Percentiles rank a stretch among this genome's conserved stretches.
Evolutionary conservation across 2,113 vertebrate genomes (phyloP).

Genomic region (Tyrannus savana): DNA sequence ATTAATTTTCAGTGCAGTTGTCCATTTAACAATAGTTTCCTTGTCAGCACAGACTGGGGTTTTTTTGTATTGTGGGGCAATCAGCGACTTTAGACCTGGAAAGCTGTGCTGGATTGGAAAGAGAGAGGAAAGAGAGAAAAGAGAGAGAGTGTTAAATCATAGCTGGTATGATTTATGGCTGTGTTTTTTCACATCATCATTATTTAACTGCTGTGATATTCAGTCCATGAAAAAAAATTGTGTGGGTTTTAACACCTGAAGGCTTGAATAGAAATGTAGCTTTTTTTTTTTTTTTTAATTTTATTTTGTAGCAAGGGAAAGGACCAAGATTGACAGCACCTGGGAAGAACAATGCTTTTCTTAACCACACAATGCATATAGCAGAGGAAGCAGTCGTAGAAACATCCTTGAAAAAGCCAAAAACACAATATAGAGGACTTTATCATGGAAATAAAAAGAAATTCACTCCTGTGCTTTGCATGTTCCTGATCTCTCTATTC

Average conservation of each 20-base stretch:
- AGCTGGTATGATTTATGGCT: neutral
- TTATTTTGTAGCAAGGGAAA: neutral
- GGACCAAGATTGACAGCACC: neutral
- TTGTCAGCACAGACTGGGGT: neutral
- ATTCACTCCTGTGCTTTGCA: neutral
- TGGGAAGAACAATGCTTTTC: neutral
- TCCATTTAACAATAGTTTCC: neutral
- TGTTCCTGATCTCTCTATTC: conserved; percentile 6
- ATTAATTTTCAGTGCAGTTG: neutral
- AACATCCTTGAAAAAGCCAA: neutral
- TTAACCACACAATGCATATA: neutral
- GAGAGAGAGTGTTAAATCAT: neutral
- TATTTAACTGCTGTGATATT: conserved; percentile 14
- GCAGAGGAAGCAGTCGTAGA: neutral
- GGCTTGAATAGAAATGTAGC: neutral
- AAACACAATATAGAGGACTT: neutral
- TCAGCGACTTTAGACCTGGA: neutral
- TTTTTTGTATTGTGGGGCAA: neutral
- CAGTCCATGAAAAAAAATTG: neutral
- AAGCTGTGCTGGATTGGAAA: neutral
- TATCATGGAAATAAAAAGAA: neutral
- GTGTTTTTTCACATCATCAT: neutral
- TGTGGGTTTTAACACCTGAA: conserved; percentile 50
- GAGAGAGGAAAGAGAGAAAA: neutral
- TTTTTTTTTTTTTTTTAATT: neutral